Conservation (phyloP, 2,888 invertebrate genomes). For the Tetropium fuscum region DNA sequence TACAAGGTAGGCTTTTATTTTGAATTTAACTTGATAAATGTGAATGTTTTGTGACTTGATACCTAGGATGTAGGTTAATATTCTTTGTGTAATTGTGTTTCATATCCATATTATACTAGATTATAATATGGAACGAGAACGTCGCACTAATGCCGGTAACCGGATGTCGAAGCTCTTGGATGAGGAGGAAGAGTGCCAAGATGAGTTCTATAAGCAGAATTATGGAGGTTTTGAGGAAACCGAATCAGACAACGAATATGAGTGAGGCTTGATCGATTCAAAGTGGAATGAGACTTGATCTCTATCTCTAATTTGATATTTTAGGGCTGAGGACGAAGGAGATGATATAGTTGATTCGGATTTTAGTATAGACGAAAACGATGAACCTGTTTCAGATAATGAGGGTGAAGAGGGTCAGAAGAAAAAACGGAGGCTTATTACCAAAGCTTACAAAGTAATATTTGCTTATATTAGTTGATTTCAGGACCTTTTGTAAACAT, state of each 20-base stretch:
- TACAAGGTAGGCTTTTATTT: too few species aligned
- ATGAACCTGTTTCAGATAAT: slow-evolving; percentile 87
- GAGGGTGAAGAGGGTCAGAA: slow-evolving; percentile 79
- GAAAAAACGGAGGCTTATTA: slow-evolving; percentile 76
- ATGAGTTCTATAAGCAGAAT: slow-evolving; percentile 98
- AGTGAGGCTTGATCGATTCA: slow-evolving; percentile 68
- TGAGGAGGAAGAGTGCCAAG: slow-evolving; percentile 88
- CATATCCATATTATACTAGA: too few species aligned
- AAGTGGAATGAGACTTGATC: background rate
- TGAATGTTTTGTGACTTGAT: too few species aligned
- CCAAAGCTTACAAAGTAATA: slow-evolving; percentile 88
- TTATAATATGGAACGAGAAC: slow-evolving; percentile 73
- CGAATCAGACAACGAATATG: slow-evolving; percentile 87
- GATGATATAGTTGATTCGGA: slow-evolving; percentile 97
- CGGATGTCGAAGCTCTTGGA: slow-evolving; percentile 91
- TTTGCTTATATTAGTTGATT: slow-evolving; percentile 27
- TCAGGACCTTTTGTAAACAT: slow-evolving; percentile 21
- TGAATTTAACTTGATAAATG: too few species aligned
- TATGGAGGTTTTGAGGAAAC: slow-evolving; percentile 97
- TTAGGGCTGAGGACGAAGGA: slow-evolving; percentile 81
- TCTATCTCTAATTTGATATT: slow-evolving; percentile 29
- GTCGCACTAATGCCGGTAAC: slow-evolving; percentile 92
- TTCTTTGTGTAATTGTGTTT: too few species aligned
- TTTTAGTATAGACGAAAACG: slow-evolving; percentile 97
- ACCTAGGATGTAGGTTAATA: too few species aligned